phyloP scores from a whole-genome alignment of 2,888 invertebrate species.

The Arctia plantaginis region DNA sequence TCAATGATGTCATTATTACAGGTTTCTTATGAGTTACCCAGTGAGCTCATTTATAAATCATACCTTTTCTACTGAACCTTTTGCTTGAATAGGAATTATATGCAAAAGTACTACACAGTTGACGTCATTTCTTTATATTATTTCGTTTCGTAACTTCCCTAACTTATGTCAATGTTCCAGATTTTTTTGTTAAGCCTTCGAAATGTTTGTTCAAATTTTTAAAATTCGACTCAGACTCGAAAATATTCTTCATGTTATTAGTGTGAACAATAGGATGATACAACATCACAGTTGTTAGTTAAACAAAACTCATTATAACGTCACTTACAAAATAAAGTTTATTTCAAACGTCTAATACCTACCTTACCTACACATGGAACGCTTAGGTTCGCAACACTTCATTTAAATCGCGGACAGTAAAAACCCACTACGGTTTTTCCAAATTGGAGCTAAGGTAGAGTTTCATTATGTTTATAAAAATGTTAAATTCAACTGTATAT shows the following conservation, averaged over 20 bases:
- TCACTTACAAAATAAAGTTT: slow-evolving; percentile 15
- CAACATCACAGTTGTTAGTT: neutral
- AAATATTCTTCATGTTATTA: neutral
- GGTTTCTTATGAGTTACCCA: neutral
- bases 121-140: slow-evolving; percentile 37
- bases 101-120: slow-evolving; percentile 15
- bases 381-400: slow-evolving; percentile 48
- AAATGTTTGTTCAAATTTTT: neutral
- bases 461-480: slow-evolving; percentile 38
- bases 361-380: slow-evolving; percentile 13
- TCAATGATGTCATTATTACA: slow-evolving; percentile 4
- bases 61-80: neutral
- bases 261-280: neutral
- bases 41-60: neutral
- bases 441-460: slow-evolving; percentile 34
- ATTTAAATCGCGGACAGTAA: slow-evolving; percentile 62
- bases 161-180: slow-evolving; percentile 20
- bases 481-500: slow-evolving; percentile 23
- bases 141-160: slow-evolving; percentile 17
- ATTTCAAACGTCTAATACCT: neutral
- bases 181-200: neutral
- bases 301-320: neutral
- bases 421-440: slow-evolving; percentile 66
- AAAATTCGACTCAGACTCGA: neutral
- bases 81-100: slow-evolving; percentile 17